Conservation (phyloP, 2,797 vertebrate genomes). For the Oreochromis mossambicus region DNA sequence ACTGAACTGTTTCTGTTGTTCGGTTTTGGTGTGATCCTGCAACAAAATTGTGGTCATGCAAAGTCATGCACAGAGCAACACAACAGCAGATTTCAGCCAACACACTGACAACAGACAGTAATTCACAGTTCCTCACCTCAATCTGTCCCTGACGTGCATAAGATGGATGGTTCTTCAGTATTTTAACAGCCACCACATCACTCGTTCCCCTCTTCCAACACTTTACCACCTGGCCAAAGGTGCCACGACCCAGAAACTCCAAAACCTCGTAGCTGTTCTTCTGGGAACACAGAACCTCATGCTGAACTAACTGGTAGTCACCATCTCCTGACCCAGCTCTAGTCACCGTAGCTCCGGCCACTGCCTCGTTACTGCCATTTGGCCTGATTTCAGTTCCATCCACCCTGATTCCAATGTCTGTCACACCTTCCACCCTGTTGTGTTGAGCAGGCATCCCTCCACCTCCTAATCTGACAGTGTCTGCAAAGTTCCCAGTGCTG, state of each 20-base stretch:
- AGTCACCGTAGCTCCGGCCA: slow-evolving; percentile 48
- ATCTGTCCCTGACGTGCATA: slow-evolving; percentile 97
- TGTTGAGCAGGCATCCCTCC: slow-evolving; percentile 74
- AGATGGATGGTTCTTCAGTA: slow-evolving; percentile 96
- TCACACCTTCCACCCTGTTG: slow-evolving; percentile 6
- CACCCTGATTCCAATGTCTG: background rate
- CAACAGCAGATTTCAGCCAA: background rate
- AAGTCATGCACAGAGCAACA: background rate
- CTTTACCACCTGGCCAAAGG: slow-evolving; percentile 96
- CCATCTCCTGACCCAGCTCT: slow-evolving; percentile 79
- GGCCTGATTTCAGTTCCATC: slow-evolving; percentile 27
- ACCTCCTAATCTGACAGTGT: slow-evolving; percentile 58
- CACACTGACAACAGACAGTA: background rate
- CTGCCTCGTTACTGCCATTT: slow-evolving; percentile 25
- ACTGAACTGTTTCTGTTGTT: background rate
- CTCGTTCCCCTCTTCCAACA: slow-evolving; percentile 96
- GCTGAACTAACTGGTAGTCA: slow-evolving; percentile 94
- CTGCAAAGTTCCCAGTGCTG: slow-evolving; percentile 79
- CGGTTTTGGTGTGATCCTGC: background rate
- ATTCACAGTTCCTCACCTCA: slow-evolving; percentile 77
- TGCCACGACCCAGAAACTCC: slow-evolving; percentile 94
- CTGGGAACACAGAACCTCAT: slow-evolving; percentile 91
- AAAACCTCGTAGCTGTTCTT: slow-evolving; percentile 95
- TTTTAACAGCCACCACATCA: slow-evolving; percentile 94
- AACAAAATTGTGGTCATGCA: background rate